Conservation (phyloP, 2,113 vertebrate genomes). For the Paedocypris sp. region DNA sequence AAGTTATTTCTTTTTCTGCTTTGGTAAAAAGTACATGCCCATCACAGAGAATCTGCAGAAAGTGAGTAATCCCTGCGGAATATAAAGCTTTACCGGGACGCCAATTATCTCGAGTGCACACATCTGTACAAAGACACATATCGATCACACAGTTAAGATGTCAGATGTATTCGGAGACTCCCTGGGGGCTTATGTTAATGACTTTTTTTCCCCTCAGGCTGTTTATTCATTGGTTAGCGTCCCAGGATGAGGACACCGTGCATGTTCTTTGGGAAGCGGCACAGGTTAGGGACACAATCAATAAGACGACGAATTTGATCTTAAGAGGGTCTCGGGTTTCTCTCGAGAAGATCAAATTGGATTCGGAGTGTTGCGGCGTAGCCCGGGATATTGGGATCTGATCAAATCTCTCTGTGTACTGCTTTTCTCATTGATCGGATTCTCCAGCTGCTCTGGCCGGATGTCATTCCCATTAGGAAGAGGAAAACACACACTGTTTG, state of each 20-base stretch:
- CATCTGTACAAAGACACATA: constrained; percentile 15
- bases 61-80: background rate
- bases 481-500: constrained; percentile 6
- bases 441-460: constrained; percentile 2
- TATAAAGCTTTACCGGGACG: background rate
- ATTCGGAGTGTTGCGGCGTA: background rate
- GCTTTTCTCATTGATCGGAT: constrained; percentile 26
- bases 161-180: constrained; percentile 12
- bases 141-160: constrained; percentile 31
- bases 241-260: constrained; percentile 17
- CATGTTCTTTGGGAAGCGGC: constrained; percentile 18
- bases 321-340: constrained; percentile 2
- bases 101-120: constrained; percentile 28
- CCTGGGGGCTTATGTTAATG: constrained; percentile 22
- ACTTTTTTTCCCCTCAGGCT: background rate
- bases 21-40: background rate
- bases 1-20: too few species aligned
- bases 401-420: constrained; percentile 16
- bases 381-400: constrained; percentile 25
- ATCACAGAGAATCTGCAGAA: constrained; percentile 12
- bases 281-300: constrained; percentile 33
- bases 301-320: constrained; percentile 9
- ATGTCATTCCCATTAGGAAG: constrained; percentile 14
- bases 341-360: constrained; percentile 21
- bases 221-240: constrained; percentile 30